These are phyloP conservation scores for Protonibea diacanthus DNA, from an alignment of 2,797 vertebrate genomes.

Conservation along the genomic window DNA sequence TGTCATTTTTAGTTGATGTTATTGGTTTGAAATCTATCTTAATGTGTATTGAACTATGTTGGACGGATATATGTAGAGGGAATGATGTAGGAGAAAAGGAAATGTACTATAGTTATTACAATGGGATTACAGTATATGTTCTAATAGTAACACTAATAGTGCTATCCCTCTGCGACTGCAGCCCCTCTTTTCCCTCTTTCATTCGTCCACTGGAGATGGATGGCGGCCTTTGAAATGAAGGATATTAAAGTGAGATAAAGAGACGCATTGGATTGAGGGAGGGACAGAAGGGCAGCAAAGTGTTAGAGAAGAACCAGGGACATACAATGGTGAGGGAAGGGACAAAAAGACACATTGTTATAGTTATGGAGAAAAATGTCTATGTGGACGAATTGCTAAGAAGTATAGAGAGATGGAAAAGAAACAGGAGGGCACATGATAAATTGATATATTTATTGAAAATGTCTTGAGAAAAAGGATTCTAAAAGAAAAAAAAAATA, in stretches of 20 bases:
- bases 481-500: background rate
- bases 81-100: background rate
- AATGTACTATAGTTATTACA: background rate
- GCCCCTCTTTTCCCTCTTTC: background rate
- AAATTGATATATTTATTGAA: background rate
- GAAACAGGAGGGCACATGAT: conserved; percentile 3
- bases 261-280: conserved; percentile 15
- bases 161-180: background rate
- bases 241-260: conserved; percentile 44
- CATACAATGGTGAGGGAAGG: background rate
- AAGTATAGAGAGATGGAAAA: conserved; percentile 1
- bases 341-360: conserved; percentile 38
- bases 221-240: conserved; percentile 7
- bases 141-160: background rate
- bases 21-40: background rate
- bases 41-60: background rate
- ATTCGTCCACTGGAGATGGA: background rate
- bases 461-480: background rate
- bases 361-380: conserved; percentile 26
- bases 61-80: background rate
- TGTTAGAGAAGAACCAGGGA: conserved; percentile 26
- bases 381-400: conserved; percentile 11
- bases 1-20: background rate
- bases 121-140: background rate
- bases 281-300: conserved; percentile 1